Evolutionary conservation across 1,140 invertebrate genomes (phyloP), one percentile per base, ranked within the genome.

Genomic region (Neuroterus valhalla): DNA sequence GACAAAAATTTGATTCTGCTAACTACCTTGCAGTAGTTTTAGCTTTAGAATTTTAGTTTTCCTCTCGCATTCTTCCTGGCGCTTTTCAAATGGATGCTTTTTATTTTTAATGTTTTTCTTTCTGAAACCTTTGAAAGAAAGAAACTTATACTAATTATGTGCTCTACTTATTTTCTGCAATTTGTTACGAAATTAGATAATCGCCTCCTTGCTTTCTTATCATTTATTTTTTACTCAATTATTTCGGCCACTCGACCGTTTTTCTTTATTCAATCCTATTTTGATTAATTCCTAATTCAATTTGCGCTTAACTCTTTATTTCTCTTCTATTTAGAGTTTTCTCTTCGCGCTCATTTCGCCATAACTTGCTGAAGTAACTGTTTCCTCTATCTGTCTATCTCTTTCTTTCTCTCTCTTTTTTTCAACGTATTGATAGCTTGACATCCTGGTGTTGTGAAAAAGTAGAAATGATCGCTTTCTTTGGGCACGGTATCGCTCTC

Each of bases 391-490:
- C 76, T 75, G 68, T 75, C 80, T 79, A 48, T 78, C 77, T 81
- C 70, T 80, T 44, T 79, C 66, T 79, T 42, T 79, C 50, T 79
- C 46, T 81, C 38, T 77, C 74, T 82, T 72, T 71, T 76, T 50
- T 76, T 81, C 77, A 73, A 82, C 82, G 78, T 82, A 86, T 81
- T 88, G 85, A 77, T 87, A 88, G 87, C 86, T 89, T 88, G 87
- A 86, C 83, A 83, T 88, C 86, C 87, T 88, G 86, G 85, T 88
- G 86, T 89, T 88, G 86, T 88, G 84, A 85, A 87, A 87, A 62
- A 87, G 87, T 89, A 89, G 87, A 87, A 81, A 82, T 86, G 81
- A 86, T 82, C 75, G 81, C 85, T 87, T 87, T 83, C 26, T 84
- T 88, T 88, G 86, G 86, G 86, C 86, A 87, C 86, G 86, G 85